A percentile compares a stretch with the other conserved stretches of the same genome.
Conservation (phyloP, 2,113 vertebrate genomes). For the Dissostichus mawsoni region DNA sequence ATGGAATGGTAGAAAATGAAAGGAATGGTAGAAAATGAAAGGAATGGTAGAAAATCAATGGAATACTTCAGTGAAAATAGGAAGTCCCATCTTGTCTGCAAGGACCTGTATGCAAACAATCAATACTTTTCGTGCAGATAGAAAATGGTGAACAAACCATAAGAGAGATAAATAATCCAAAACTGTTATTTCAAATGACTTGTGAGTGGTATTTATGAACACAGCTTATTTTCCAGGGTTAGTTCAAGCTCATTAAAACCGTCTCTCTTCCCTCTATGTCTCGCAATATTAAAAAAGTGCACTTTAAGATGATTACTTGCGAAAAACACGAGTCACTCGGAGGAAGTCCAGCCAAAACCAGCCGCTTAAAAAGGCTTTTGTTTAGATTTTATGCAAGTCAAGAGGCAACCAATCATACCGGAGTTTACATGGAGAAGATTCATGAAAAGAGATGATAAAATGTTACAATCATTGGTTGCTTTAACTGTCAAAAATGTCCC, state of each 20-base stretch:
- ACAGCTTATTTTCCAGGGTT: conserved; percentile 52
- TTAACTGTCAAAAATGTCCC: conserved; percentile 35
- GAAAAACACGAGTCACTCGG: conserved; percentile 52
- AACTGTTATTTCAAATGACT: conserved; percentile 34
- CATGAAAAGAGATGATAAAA: conserved; percentile 53
- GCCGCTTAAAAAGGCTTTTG: conserved; percentile 51
- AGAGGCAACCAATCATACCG: conserved; percentile 68
- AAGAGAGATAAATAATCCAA: conserved; percentile 25
- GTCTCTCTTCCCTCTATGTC: conserved; percentile 7
- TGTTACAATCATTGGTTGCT: conserved; percentile 59
- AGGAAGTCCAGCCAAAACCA: conserved; percentile 71
- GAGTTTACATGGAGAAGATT: conserved; percentile 51
- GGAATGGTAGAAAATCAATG: conserved; percentile 64
- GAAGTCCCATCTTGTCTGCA: conserved; percentile 53
- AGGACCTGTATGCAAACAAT: conserved; percentile 58
- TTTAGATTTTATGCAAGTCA: conserved; percentile 46
- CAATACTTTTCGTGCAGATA: conserved; percentile 53
- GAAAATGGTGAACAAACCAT: conserved; percentile 40
- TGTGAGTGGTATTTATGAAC: conserved; percentile 41
- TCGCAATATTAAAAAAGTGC: conserved; percentile 76
- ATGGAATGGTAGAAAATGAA: conserved; percentile 39
- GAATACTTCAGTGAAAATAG: conserved; percentile 68
- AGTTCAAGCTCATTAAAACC: conserved; percentile 41
- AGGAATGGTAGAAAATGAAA: conserved; percentile 62
- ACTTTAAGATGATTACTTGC: conserved; percentile 68